These are phyloP conservation scores for Terebella lapidaria DNA, from an alignment of 2,888 invertebrate genomes.

Conservation along the genomic window DNA sequence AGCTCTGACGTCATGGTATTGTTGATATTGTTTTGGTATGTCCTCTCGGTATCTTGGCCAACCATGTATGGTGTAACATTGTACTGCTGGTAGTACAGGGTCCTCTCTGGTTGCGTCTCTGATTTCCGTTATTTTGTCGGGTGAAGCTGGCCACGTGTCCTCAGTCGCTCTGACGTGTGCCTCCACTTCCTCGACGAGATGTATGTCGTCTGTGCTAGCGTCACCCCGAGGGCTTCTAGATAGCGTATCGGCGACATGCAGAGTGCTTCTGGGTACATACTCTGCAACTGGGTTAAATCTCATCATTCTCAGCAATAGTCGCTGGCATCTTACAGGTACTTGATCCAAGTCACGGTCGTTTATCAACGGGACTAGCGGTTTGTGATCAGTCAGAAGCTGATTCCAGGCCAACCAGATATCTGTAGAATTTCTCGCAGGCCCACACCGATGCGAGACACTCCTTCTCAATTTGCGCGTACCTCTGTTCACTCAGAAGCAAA, in stretches of 20 bases:
- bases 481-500: neutral
- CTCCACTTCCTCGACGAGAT: neutral
- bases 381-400: neutral
- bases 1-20: neutral
- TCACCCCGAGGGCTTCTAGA: neutral
- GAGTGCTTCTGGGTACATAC: neutral
- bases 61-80: neutral
- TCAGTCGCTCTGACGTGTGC: neutral
- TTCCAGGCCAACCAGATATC: neutral
- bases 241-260: neutral
- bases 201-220: neutral
- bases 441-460: too few species aligned
- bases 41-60: neutral
- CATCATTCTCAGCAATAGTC: neutral
- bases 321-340: neutral
- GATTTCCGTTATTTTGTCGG: too few species aligned
- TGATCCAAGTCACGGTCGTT: neutral
- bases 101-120: neutral
- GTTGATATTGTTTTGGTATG: neutral
- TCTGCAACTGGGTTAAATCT: constrained; percentile 1
- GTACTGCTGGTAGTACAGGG: too few species aligned
- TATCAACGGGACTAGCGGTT: neutral
- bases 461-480: neutral
- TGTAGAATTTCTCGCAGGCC: neutral
- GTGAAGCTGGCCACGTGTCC: too few species aligned